phyloP scores from a whole-genome alignment of 2,113 vertebrate genomes.

The Nymphicus hollandicus region DNA sequence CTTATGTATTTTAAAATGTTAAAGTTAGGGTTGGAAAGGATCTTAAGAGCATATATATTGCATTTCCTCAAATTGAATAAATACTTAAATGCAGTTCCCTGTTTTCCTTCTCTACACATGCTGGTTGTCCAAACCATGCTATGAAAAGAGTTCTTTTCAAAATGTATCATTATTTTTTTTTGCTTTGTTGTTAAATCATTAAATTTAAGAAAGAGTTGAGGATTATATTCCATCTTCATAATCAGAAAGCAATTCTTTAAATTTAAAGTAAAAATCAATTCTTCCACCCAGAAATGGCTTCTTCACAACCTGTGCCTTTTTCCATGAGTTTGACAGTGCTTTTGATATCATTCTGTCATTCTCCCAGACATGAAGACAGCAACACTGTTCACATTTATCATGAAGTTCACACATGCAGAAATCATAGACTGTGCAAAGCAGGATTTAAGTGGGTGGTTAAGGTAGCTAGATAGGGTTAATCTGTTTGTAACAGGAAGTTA shows the following conservation, averaged over 20 bases:
- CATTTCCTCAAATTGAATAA: neutral
- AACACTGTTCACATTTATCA: neutral
- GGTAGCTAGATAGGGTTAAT: neutral
- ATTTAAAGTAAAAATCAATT: neutral
- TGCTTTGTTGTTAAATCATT: neutral
- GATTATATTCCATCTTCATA: neutral
- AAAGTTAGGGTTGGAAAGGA: neutral
- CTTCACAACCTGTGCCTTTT: neutral
- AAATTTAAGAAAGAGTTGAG: neutral
- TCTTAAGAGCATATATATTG: neutral
- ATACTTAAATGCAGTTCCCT: neutral
- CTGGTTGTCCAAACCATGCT: neutral
- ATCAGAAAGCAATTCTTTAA: neutral
- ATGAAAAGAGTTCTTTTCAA: neutral
- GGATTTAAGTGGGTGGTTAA: neutral
- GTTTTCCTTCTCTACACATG: neutral
- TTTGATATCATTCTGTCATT: neutral
- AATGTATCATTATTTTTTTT: neutral
- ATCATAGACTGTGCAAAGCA: neutral
- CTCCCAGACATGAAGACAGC: neutral
- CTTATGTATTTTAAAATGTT: neutral
- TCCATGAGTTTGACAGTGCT: neutral
- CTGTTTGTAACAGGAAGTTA: neutral
- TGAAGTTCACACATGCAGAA: neutral
- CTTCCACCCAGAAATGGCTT: neutral